Evolutionary conservation across 1,140 invertebrate genomes (phyloP).

Genomic region (Diabrotica undecimpunctata): DNA sequence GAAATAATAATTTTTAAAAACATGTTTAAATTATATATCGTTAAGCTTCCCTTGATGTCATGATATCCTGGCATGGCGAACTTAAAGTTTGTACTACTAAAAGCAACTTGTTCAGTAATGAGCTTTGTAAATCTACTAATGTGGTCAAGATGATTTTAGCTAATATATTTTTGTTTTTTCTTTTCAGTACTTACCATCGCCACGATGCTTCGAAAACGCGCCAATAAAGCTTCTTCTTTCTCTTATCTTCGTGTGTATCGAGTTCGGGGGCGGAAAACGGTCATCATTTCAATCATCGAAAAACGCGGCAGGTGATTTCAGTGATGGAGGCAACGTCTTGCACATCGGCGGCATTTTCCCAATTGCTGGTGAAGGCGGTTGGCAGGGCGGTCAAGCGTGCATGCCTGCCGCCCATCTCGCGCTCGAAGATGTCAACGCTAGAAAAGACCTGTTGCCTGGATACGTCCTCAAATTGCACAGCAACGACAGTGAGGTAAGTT

Average conservation of each 20-base stretch:
- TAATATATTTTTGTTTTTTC: conserved; percentile 7
- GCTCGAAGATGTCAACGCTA: conserved; percentile 91
- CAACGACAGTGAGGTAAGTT: conserved; percentile 93
- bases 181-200: conserved; percentile 43
- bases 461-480: conserved; percentile 89
- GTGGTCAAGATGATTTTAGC: no score
- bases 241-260: conserved; percentile 27
- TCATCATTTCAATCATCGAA: conserved; percentile 8
- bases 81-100: no score
- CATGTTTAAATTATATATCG: no score
- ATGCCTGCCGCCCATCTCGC: conserved; percentile 94
- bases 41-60: no score
- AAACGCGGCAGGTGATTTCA: conserved; percentile 44
- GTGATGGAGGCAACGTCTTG: conserved; percentile 63
- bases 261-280: conserved; percentile 24
- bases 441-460: conserved; percentile 83
- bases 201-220: conserved; percentile 34
- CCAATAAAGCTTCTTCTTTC: conserved; percentile 37
- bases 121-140: no score
- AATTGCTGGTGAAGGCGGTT: conserved; percentile 89
- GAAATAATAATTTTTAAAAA: no score
- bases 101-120: no score
- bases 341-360: conserved; percentile 98
- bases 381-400: conserved; percentile 92
- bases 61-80: no score